A percentile compares a stretch with the other conserved stretches of the same genome.
Evolutionary conservation across 2,888 invertebrate species (phyloP).

Genomic region (Agapetus fuscipes): DNA sequence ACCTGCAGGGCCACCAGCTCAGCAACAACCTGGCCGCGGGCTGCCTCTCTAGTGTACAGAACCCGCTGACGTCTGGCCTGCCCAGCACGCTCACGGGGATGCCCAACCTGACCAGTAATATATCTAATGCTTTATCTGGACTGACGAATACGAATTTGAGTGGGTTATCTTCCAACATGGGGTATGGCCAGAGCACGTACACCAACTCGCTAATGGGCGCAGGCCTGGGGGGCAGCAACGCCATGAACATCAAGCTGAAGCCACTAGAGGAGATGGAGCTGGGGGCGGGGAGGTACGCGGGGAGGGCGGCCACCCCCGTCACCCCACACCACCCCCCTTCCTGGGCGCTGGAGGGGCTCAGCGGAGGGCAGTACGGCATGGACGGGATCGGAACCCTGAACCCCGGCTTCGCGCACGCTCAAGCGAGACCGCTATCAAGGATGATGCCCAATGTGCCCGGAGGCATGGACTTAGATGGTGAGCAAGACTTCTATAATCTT

Average conservation of each 20-base stretch:
- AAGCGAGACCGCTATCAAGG: slow-evolving; percentile 45
- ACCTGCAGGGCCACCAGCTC: slow-evolving; percentile 39
- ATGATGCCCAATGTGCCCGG: slow-evolving; percentile 35
- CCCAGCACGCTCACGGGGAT: slow-evolving; percentile 37
- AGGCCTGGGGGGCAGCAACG: slow-evolving; percentile 40
- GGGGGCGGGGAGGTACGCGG: slow-evolving; percentile 48
- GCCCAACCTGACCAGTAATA: slow-evolving; percentile 31
- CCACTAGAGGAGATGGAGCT: slow-evolving; percentile 64
- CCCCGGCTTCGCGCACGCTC: slow-evolving; percentile 48
- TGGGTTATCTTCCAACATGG: slow-evolving; percentile 36
- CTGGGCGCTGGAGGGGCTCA: slow-evolving; percentile 52
- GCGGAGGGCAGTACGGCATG: slow-evolving; percentile 46
- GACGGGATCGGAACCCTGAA: slow-evolving; percentile 49
- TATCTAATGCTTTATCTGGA: slow-evolving; percentile 33
- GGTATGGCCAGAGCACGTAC: slow-evolving; percentile 47
- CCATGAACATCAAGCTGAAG: slow-evolving; percentile 57
- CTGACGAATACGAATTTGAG: slow-evolving; percentile 37
- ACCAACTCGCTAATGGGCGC: slow-evolving; percentile 54
- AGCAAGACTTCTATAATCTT: slow-evolving; percentile 23
- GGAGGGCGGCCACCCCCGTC: slow-evolving; percentile 52
- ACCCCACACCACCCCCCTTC: slow-evolving; percentile 52
- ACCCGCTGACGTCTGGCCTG: slow-evolving; percentile 37
- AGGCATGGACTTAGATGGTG: slow-evolving; percentile 42
- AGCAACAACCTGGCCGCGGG: slow-evolving; percentile 30
- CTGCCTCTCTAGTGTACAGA: slow-evolving; percentile 39